Percentiles rank a stretch among this genome's conserved stretches.
phyloP scores from a whole-genome alignment of 2,888 invertebrate species.

The Ypsolopha sequella region DNA sequence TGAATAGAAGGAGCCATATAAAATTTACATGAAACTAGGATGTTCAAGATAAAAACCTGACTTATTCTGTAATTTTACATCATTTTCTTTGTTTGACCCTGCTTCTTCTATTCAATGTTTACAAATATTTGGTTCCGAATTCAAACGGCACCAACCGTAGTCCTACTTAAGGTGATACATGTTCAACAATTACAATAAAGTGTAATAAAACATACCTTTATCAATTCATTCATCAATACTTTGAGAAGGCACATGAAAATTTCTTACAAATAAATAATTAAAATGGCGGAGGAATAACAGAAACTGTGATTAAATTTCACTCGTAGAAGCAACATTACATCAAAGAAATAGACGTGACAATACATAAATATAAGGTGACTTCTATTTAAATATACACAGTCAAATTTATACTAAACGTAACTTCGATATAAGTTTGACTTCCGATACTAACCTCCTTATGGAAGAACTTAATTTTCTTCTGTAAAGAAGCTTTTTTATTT shows the following conservation, averaged over 20 bases:
- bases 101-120: too few relatives aligned
- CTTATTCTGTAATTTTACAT: too few relatives aligned
- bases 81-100: too few relatives aligned
- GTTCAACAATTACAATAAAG: constrained; percentile 51
- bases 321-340: too few relatives aligned
- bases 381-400: not conserved
- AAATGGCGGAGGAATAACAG: constrained; percentile 2
- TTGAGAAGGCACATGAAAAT: constrained; percentile 69
- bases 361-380: too few relatives aligned
- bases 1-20: too few relatives aligned
- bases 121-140: not conserved
- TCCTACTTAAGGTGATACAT: constrained; percentile 40
- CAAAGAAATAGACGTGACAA: too few relatives aligned
- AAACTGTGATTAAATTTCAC: too few relatives aligned
- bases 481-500: not conserved
- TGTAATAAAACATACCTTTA: constrained; percentile 48
- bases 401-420: not conserved
- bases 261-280: constrained; percentile 58
- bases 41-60: too few relatives aligned
- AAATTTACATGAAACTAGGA: too few relatives aligned
- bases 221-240: constrained; percentile 42
- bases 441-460: too few relatives aligned
- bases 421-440: not conserved
- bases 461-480: not conserved
- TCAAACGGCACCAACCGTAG: not conserved